Percentiles rank a stretch among this genome's conserved stretches.
These are phyloP conservation scores for Gnathonemus echidnorhynchus DNA, from an alignment of 2,113 vertebrate genomes.

Conservation along the genomic window DNA sequence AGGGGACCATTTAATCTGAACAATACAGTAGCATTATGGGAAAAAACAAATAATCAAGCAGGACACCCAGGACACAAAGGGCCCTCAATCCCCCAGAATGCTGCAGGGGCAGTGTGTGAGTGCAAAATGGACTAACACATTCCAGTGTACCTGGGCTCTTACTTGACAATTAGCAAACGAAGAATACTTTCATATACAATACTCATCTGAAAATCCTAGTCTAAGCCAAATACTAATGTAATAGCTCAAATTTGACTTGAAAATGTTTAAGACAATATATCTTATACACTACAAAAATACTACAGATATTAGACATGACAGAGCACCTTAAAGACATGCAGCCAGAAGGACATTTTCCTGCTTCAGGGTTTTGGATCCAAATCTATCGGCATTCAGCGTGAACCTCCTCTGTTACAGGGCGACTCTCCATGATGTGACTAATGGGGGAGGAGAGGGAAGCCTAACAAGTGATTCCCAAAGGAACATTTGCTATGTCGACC, in stretches of 20 bases:
- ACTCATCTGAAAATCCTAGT: neutral
- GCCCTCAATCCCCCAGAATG: neutral
- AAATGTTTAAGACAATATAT: neutral
- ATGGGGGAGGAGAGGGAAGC: slow-evolving; percentile 30
- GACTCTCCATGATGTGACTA: slow-evolving; percentile 39
- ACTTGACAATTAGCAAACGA: neutral
- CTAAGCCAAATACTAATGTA: neutral
- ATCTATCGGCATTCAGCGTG: slow-evolving; percentile 22
- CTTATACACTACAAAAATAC: neutral
- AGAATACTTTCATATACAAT: neutral
- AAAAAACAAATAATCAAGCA: neutral
- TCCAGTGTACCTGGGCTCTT: neutral
- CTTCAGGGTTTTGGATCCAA: neutral
- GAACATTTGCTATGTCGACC: slow-evolving; percentile 23
- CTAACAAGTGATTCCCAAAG: slow-evolving; percentile 32
- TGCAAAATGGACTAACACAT: neutral
- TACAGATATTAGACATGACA: neutral
- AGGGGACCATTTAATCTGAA: neutral
- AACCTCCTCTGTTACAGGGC: slow-evolving; percentile 28
- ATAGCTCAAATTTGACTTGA: neutral
- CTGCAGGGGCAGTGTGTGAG: neutral
- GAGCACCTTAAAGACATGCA: neutral
- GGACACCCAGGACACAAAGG: neutral
- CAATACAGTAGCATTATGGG: neutral
- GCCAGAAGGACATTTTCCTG: neutral